Conservation (phyloP, 1,140 invertebrate species). For the Brachystomella parvula region DNA sequence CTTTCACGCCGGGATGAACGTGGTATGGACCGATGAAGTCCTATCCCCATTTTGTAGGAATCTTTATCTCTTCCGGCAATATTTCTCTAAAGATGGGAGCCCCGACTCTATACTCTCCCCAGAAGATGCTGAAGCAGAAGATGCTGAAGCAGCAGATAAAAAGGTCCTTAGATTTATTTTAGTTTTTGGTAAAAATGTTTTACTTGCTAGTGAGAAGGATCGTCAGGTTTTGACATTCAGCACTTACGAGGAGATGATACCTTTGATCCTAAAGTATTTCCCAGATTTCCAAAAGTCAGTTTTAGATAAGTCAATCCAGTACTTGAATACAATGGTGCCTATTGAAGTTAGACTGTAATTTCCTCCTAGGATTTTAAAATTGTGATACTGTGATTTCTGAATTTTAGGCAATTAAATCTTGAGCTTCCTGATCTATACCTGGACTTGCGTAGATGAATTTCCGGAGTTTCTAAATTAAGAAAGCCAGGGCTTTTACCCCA, state of each 20-base stretch:
- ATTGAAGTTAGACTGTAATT: background rate
- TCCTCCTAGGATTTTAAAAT: background rate
- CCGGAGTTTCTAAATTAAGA: background rate
- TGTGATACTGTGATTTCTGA: background rate
- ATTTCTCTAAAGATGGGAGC: background rate
- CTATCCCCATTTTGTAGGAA: background rate
- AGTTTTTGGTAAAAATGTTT: background rate
- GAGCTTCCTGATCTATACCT: background rate
- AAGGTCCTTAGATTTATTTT: background rate
- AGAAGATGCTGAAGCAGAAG: background rate
- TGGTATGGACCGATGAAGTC: background rate
- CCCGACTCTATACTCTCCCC: background rate
- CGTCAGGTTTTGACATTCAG: background rate
- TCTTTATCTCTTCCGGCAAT: constrained; percentile 1
- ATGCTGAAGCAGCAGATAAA: background rate
- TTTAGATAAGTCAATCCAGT: background rate
- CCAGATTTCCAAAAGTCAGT: background rate
- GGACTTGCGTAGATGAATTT: background rate
- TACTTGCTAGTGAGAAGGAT: background rate
- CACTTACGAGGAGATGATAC: constrained; percentile 2
- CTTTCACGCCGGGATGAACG: background rate
- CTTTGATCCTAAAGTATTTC: background rate
- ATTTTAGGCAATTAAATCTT: background rate
- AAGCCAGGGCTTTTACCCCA: background rate
- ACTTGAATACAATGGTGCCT: background rate